A percentile compares a stretch with the other conserved stretches of the same genome.
Evolutionary conservation across 2,113 vertebrate genomes (phyloP).

Genomic region (Hypanus sabinus): DNA sequence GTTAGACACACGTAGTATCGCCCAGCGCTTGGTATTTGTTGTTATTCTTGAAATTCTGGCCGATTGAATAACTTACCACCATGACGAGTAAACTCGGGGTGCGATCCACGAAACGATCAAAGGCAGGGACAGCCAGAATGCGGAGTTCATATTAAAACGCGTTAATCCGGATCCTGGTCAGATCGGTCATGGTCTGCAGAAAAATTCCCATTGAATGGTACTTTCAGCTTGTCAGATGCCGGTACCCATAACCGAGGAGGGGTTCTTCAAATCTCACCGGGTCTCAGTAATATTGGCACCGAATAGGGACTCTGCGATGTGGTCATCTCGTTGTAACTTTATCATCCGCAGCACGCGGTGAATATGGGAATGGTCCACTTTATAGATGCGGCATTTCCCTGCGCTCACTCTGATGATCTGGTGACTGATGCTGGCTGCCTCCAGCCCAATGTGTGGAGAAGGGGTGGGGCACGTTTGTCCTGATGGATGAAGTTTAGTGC

Average conservation of each 20-base stretch:
- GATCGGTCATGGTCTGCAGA: not conserved
- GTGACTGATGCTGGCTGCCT: not conserved
- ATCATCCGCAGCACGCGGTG: not conserved
- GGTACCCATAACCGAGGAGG: not conserved
- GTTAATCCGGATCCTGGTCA: conserved; percentile 24
- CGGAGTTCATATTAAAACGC: conserved; percentile 78
- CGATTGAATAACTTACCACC: conserved; percentile 74
- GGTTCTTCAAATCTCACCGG: not conserved
- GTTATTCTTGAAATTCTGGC: conserved; percentile 42
- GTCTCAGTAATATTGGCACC: not conserved
- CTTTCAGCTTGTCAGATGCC: not conserved
- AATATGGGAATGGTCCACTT: not conserved
- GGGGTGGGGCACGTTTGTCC: not conserved
- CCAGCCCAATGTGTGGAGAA: not conserved
- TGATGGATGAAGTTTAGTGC: not conserved
- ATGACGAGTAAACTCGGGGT: conserved; percentile 77
- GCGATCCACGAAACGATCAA: conserved; percentile 69
- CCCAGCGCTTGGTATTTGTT: too few relatives aligned
- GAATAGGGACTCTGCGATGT: too few relatives aligned
- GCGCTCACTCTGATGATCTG: not conserved
- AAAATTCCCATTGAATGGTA: not conserved
- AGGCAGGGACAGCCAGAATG: conserved; percentile 73
- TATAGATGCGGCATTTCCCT: not conserved
- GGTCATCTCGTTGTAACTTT: not conserved
- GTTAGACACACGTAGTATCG: not conserved